Conservation (phyloP, 2,888 invertebrate species). For the Chrysotoxum bicinctum region DNA sequence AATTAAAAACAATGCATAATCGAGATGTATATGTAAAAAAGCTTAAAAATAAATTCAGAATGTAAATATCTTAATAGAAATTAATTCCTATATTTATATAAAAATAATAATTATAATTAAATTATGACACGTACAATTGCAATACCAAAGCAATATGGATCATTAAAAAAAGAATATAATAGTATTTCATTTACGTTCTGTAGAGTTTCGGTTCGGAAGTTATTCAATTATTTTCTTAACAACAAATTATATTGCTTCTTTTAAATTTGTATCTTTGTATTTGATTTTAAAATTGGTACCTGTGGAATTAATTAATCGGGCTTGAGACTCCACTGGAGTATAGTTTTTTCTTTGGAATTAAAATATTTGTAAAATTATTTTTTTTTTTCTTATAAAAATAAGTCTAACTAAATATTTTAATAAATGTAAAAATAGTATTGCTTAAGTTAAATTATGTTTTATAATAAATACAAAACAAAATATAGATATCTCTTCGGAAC, state of each 20-base stretch:
- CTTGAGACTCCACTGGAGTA: slow-evolving; percentile 17
- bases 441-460: slow-evolving; percentile 71
- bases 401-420: slow-evolving; percentile 48
- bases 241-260: slow-evolving; percentile 23
- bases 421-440: slow-evolving; percentile 62
- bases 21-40: slow-evolving; percentile 7
- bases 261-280: slow-evolving; percentile 7
- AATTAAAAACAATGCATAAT: background rate
- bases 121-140: slow-evolving; percentile 39
- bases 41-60: background rate
- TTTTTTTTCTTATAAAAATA: background rate
- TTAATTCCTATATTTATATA: slow-evolving; percentile 3
- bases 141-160: slow-evolving; percentile 1
- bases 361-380: background rate
- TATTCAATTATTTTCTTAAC: slow-evolving; percentile 7
- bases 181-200: background rate
- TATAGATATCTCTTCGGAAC: slow-evolving; percentile 57
- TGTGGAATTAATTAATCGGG: slow-evolving; percentile 4
- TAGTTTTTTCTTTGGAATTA: background rate
- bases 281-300: background rate
- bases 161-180: background rate
- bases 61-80: slow-evolving; percentile 15
- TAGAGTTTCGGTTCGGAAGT: slow-evolving; percentile 21
- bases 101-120: slow-evolving; percentile 26
- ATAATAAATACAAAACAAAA: slow-evolving; percentile 50